Evolutionary conservation across 2,113 vertebrate species (phyloP), one percentile per base, ranked within the genome.

Genomic region (Myanophis thanlyinensis): DNA sequence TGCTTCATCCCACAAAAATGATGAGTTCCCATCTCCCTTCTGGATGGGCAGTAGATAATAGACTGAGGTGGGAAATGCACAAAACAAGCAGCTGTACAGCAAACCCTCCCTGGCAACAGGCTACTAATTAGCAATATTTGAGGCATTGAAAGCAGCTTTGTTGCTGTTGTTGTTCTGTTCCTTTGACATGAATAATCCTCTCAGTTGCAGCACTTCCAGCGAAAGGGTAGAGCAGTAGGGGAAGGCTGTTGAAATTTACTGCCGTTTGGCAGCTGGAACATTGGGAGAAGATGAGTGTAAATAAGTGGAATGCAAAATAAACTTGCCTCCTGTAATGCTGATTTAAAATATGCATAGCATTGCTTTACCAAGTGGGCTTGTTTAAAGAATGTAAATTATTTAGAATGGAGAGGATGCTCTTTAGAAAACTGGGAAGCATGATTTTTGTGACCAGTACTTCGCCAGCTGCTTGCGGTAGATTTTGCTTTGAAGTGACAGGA

Each of bases 121-220:
- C 90, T 93, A 88, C 22, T 91, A 95, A 90, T 85, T 95, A 9
- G 89, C 90, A 92, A 93, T 95, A 95, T 92, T 96, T 95, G 95
- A 97, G 96, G 95, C 96, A 94, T 95, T 94, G 95, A 97, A 93
- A 89, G 92, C 92, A 95, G 95, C 93, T 97, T 97, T 96, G 52
- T 96, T 80, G 73, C n/a, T 80, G 62, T 67, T 67, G 73, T 80
- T 80, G 73, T 95, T 94, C 95, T 96, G 96, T 97, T 96, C 96
- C 96, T 97, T 96, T 95, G 97, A 96, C 96, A 96, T 97, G 96
- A 96, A 96, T 96, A 96, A 93, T 67, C 88, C 92, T 96, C 95
- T 97, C 73, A 90, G 96, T 97, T 93, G 96, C 94, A 94, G 95
- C 96, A 96, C 95, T 96, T 94, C 93, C 47, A 90, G 95, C 95